Evolutionary conservation across 1,140 invertebrate species (phyloP), one percentile per base, ranked within the genome.

Genomic region (Dermatophagoides farinae): DNA sequence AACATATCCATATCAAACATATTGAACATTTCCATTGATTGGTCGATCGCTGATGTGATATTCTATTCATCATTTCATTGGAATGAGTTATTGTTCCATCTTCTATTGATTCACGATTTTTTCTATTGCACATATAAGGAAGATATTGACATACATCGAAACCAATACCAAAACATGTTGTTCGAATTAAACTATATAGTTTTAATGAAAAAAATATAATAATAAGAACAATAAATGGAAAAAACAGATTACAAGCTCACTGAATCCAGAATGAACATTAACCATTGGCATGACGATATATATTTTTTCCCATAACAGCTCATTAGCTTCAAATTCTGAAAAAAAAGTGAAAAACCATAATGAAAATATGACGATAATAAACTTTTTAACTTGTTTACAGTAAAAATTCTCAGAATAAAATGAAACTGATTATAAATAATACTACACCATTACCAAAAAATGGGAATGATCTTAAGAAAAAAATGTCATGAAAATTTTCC

Each of bases 1-100:
- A 84, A 40, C 92, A 80, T 6, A 85, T 71, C 92, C 93, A 97
- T 57, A 97, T 92, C 50, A 80, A 77, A 1, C 85, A 20, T 18
- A 47, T 47, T 47, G 51, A 53, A 1, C 51, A 53, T 38, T 2
- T 16, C 51, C 51, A 53, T 53, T 2, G 8, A 31, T 31, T 31
- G 2, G 2, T 31, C 8, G 31, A 31, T 31, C 8, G 31, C 8
- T 8, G 31, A 31, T 31, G 8, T 31, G 31, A 44, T n/a, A 12
- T 14, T n/a, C 43, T 14, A 14, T n/a, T 44, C 43, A 12, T 12
- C 43, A 12, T 12, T 12, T 12, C 12, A 44, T 44, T 14, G 43
- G n/a, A 47, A 47, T 47, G 46, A 23, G 1, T 23, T 20, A 18
- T 47, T 47, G 46, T 18, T 23, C 43, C 43, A 12, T n/a, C 12